phyloP scores from a whole-genome alignment of 2,797 vertebrate species.

The Jordanella pulchra region DNA sequence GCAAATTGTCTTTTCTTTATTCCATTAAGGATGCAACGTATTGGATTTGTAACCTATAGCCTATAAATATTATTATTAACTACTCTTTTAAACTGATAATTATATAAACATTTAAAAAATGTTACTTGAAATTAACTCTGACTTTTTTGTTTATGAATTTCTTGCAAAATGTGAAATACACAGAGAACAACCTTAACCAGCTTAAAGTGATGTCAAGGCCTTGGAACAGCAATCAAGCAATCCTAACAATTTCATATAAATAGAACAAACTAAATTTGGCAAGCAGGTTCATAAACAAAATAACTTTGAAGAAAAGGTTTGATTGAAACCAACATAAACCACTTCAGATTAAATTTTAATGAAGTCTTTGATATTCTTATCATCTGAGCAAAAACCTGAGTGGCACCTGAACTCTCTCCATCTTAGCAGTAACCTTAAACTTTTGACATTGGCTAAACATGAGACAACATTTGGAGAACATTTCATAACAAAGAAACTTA shows the following conservation, averaged over 20 bases:
- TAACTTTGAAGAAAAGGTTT: constrained; percentile 49
- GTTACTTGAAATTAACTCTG: neutral
- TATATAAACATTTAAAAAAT: constrained; percentile 12
- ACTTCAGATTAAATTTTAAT: constrained; percentile 53
- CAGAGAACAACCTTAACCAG: constrained; percentile 17
- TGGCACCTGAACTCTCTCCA: constrained; percentile 42
- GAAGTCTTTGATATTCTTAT: constrained; percentile 56
- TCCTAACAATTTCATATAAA: constrained; percentile 15
- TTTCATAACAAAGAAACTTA: constrained; percentile 44
- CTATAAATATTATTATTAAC: constrained; percentile 1
- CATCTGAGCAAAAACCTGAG: constrained; percentile 40
- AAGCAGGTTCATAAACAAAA: constrained; percentile 32
- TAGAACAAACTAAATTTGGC: constrained; percentile 10
- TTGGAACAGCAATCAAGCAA: constrained; percentile 17
- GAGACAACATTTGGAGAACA: constrained; percentile 34
- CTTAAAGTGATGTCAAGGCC: constrained; percentile 14
- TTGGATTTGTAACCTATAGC: constrained; percentile 23
- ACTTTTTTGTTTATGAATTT: neutral
- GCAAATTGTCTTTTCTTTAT: constrained; percentile 21
- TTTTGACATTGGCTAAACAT: constrained; percentile 17
- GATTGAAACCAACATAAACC: constrained; percentile 52
- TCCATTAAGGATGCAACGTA: constrained; percentile 46
- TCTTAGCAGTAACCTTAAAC: constrained; percentile 3
- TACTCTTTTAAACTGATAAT: constrained; percentile 11
- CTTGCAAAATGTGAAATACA: constrained; percentile 8